A percentile compares a stretch with the other conserved stretches of the same genome.
Conservation (phyloP, 1,140 invertebrate genomes). For the Cardiocondyla obscurior region DNA sequence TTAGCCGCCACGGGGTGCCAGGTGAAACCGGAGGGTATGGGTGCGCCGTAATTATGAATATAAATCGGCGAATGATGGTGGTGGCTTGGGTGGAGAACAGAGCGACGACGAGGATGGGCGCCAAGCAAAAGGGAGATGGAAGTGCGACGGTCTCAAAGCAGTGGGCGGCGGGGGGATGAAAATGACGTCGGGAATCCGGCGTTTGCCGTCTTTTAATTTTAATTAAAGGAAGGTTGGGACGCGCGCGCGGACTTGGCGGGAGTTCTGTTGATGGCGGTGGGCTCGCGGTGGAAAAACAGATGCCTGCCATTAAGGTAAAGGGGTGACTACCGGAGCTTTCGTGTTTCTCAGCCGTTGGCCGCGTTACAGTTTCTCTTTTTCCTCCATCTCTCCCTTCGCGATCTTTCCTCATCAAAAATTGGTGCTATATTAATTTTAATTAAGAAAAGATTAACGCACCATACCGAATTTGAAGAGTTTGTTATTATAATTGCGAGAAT, state of each 20-base stretch:
- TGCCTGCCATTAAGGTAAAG: slow-evolving; percentile 67
- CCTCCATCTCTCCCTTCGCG: neutral
- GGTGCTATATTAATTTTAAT: slow-evolving; percentile 6
- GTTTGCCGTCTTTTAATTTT: slow-evolving; percentile 82
- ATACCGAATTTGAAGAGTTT: neutral
- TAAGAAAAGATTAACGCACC: neutral
- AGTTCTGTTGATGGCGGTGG: slow-evolving; percentile 8
- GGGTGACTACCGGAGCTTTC: slow-evolving; percentile 52
- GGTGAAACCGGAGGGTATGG: slow-evolving; percentile 68
- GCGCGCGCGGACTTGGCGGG: slow-evolving; percentile 23
- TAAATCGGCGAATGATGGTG: slow-evolving; percentile 79
- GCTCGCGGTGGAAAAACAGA: slow-evolving; percentile 72
- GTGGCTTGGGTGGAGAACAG: slow-evolving; percentile 43
- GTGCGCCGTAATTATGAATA: slow-evolving; percentile 82
- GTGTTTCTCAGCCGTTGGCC: slow-evolving; percentile 26
- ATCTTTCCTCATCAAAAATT: slow-evolving; percentile 19
- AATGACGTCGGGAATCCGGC: slow-evolving; percentile 74
- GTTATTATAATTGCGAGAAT: slow-evolving; percentile 1
- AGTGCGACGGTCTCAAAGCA: slow-evolving; percentile 51
- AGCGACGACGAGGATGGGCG: slow-evolving; percentile 60
- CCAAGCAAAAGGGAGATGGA: slow-evolving; percentile 17
- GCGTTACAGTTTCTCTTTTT: slow-evolving; percentile 38
- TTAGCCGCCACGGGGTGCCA: slow-evolving; percentile 67
- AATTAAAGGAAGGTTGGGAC: slow-evolving; percentile 79
- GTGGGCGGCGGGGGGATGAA: slow-evolving; percentile 65